These are phyloP conservation scores for Eretmocerus hayati DNA, from an alignment of 2,888 invertebrate species.

Conservation along the genomic window DNA sequence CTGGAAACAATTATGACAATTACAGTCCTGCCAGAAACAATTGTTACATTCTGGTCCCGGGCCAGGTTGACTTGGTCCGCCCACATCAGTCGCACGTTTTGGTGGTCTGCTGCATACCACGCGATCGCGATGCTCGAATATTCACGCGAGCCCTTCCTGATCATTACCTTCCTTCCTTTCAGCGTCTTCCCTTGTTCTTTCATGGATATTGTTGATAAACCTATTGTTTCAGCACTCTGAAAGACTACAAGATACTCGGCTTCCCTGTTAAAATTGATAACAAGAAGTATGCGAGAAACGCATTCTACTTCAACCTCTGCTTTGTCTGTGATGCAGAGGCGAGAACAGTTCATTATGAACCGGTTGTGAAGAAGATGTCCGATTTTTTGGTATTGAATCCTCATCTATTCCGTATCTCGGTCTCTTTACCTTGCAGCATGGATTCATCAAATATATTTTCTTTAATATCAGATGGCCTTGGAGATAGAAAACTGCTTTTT, in stretches of 20 bases:
- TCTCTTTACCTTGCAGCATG: too few species aligned
- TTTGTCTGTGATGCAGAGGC: slow-evolving; percentile 89
- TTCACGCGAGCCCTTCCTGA: slow-evolving; percentile 12
- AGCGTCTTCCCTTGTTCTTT: slow-evolving; percentile 6
- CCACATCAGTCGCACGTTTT: too few species aligned
- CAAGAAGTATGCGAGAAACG: slow-evolving; percentile 84
- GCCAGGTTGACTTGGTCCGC: too few species aligned
- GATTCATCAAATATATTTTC: not conserved
- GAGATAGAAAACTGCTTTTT: slow-evolving; percentile 82
- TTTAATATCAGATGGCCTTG: slow-evolving; percentile 58
- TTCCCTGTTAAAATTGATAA: slow-evolving; percentile 87
- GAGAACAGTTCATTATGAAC: slow-evolving; percentile 86
- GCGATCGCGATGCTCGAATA: slow-evolving; percentile 5
- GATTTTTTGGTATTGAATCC: slow-evolving; percentile 50
- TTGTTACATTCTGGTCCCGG: too few species aligned
- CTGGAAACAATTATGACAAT: too few species aligned
- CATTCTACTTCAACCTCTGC: slow-evolving; percentile 91
- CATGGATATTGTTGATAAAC: slow-evolving; percentile 4
- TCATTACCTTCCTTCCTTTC: slow-evolving; percentile 6
- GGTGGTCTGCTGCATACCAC: too few species aligned
- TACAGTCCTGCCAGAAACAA: too few species aligned
- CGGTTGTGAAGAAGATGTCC: slow-evolving; percentile 87
- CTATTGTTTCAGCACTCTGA: slow-evolving; percentile 63
- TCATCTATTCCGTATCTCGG: too few species aligned
- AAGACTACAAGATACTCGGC: slow-evolving; percentile 83